Evolutionary conservation across 2,888 invertebrate species (phyloP).

Genomic region (Tetropium fuscum): DNA sequence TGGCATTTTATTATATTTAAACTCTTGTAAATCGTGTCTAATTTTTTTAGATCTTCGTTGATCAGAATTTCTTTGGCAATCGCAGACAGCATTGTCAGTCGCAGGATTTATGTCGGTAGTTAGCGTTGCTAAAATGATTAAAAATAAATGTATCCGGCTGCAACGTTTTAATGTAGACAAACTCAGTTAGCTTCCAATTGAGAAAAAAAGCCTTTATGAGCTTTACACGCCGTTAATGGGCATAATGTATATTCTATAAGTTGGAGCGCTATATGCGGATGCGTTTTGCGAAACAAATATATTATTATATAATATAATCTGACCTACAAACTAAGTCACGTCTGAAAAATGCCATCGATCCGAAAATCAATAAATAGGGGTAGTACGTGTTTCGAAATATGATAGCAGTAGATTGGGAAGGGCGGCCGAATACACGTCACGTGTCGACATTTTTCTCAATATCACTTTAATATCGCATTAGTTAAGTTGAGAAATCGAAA

Average conservation of each 20-base stretch:
- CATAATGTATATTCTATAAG: neutral
- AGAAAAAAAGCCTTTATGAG: no score
- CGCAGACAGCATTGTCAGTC: no score
- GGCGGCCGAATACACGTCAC: constrained; percentile 48
- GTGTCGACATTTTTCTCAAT: constrained; percentile 55
- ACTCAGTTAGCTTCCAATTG: no score
- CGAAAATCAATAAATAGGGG: constrained; percentile 45
- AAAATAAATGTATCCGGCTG: no score
- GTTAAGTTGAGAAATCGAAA: constrained; percentile 58
- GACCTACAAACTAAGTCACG: constrained; percentile 43
- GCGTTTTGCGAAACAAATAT: constrained; percentile 20
- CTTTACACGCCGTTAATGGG: no score
- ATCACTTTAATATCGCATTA: constrained; percentile 55
- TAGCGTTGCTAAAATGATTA: no score
- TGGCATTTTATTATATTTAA: no score
- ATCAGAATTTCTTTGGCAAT: no score
- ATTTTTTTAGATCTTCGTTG: no score
- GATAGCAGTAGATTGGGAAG: constrained; percentile 39
- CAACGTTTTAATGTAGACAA: no score
- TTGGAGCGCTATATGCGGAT: neutral
- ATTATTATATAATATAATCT: constrained; percentile 36
- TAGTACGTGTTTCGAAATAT: constrained; percentile 51
- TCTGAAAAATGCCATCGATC: constrained; percentile 44
- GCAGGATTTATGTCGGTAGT: no score
- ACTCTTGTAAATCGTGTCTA: no score